These are phyloP conservation scores for Lonchura striata DNA, from an alignment of 2,113 vertebrate species.

Conservation along the genomic window DNA sequence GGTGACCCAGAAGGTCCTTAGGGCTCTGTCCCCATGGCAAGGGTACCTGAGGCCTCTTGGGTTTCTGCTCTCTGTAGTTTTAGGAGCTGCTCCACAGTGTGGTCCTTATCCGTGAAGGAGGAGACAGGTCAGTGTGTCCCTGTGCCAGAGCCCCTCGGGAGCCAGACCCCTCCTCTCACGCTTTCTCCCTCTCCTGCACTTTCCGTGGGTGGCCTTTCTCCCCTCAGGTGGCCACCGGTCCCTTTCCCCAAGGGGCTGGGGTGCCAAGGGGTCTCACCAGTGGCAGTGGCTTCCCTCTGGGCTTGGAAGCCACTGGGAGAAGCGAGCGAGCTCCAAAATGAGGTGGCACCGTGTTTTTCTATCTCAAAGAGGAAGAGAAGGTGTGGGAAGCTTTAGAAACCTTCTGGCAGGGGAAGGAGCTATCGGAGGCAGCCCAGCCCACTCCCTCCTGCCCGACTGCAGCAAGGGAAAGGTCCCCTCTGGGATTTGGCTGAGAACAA, in stretches of 20 bases:
- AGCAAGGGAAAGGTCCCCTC: constrained; percentile 20
- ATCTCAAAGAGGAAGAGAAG: constrained; percentile 48
- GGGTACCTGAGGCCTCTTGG: neutral
- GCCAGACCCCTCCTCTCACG: neutral
- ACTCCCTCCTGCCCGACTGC: constrained; percentile 40
- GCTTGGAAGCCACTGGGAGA: neutral
- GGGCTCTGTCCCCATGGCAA: neutral
- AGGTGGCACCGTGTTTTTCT: constrained; percentile 27
- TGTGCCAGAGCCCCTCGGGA: neutral
- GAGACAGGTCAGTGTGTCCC: neutral
- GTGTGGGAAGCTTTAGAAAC: constrained; percentile 59
- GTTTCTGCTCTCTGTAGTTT: neutral
- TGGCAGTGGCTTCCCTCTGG: constrained; percentile 8
- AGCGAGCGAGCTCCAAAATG: neutral
- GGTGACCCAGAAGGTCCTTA: neutral
- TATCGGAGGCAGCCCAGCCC: constrained; percentile 41
- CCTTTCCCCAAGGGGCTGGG: constrained; percentile 11
- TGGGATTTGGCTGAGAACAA: constrained; percentile 38
- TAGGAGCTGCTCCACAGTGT: neutral
- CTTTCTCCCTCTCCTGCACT: neutral
- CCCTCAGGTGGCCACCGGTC: neutral
- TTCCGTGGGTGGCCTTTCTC: neutral
- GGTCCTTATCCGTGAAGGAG: neutral
- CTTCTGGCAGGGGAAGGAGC: constrained; percentile 53
- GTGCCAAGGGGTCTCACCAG: neutral